Base-by-base conservation (phyloP, 2,113 vertebrate species). In the Corvus cornix region DNA sequence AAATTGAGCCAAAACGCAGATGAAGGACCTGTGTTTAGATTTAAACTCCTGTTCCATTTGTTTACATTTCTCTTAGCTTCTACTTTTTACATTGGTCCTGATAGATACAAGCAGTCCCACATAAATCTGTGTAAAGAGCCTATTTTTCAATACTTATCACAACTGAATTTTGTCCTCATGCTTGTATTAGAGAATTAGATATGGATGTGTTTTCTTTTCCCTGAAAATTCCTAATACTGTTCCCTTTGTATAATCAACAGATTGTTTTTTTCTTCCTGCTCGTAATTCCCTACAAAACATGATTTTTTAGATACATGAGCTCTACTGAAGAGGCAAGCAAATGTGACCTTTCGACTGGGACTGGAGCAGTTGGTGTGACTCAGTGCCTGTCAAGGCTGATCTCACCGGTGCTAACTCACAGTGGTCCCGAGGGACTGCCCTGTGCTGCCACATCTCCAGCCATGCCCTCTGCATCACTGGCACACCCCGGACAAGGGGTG, bases 371-470 rank as follows among this genome's bases (percentile, higher is more conserved):
- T 53, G 63, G 13, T 79, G 60, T 66, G 77, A 66, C 24, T 66
- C 68, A 52, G 16, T 2, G 30, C 30, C 16, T 17, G 39, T 15
- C 75, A 41, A 49, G 56, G 56, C 62, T 68, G 58, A 26, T 76
- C 9, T 35, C 75, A 30, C 20, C 6, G 26, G 33, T 24, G 75
- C 30, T 17, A 5, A 20, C 23, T 12, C 2, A 0, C 35, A 15
- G 19, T 1, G 30, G 28, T 48, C 82, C 70, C 10, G 4, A 23
- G 39, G 62, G 23, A 30, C 9, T 28, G 26, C 16, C 1, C n/a
- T 0, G 2, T 14, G 41, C 18, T 28, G 11, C 62, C 31, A 1
- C 43, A 6, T 11, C 59, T 19, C 51, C 46, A 20, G 16, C n/a
- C 22, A 0, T 58, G 51, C n/a, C 31, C 68, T 66, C 64, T n/a